Base-by-base conservation (phyloP, 2,113 vertebrate genomes). In the Strigops habroptila region DNA sequence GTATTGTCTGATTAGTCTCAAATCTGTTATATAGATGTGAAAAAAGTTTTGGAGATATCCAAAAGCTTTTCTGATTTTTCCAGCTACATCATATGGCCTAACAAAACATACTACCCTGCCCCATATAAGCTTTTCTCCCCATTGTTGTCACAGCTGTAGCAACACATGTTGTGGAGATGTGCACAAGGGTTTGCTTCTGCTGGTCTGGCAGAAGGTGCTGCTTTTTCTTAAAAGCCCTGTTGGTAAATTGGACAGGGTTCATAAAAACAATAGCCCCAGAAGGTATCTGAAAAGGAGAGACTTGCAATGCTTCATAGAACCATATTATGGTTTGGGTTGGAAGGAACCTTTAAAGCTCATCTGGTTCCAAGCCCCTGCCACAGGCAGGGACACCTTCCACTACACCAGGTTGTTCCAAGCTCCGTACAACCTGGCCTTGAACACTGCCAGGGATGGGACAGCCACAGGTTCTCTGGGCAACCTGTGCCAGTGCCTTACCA, bases 71-170 rank as follows among this genome's bases (percentile, higher is more conserved):
- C 52, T 73, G 57, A 16, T 60, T 60, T 55, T 39, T 59, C 55
- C 57, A 57, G 44, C 24, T 80, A 30, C 17, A 3, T 35, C 30
- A 9, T 41, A 10, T 71, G n/a, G 14, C 79, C 59, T 37, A 41
- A 73, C 37, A 59, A 60, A 73, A 30, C 19, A 8, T 5, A 3
- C 16, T 14, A 1, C 68, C 10, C 41, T 59, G 22, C 9, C 33
- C 48, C 35, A 21, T 15, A 14, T 35, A 21, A 33, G 51, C 28
- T 39, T 14, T 28, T n/a, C 37, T 44, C 19, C 27, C 49, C 14
- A 1, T 41, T 22, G 41, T 1, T 1, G 0, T 14, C 53, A 15
- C 17, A 41, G n/a, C 82, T 35, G 53, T 5, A 25, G 3, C 31
- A 23, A 30, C 25, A 6, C 9, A 1, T 2, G 6, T 3, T 5